These are phyloP conservation scores for Zophobas morio DNA, from an alignment of 1,140 invertebrate genomes.

Conservation along the genomic window DNA sequence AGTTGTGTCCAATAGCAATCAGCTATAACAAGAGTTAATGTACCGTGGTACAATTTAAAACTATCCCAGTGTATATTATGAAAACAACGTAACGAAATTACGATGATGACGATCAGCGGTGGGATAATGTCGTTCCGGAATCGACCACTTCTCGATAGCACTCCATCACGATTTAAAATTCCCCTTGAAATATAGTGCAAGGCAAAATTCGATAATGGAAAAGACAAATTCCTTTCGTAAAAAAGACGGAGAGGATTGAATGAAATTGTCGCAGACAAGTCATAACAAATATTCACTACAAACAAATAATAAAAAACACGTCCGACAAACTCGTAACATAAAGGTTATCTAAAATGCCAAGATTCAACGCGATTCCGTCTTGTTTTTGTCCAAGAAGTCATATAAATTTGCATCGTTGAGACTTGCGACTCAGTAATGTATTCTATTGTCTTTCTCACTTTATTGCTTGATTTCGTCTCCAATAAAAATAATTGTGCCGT, in stretches of 20 bases:
- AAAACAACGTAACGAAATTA: conserved; percentile 26
- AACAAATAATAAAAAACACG: conserved; percentile 32
- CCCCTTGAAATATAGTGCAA: conserved; percentile 10
- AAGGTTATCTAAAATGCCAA: conserved; percentile 42
- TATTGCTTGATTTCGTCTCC: background rate
- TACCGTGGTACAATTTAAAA: conserved; percentile 28
- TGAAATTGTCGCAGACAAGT: conserved; percentile 16
- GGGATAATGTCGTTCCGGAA: background rate
- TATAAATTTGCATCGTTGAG: conserved; percentile 28
- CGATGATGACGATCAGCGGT: background rate
- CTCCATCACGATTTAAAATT: conserved; percentile 13
- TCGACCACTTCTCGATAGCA: background rate
- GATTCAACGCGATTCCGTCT: conserved; percentile 29
- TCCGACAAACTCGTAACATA: conserved; percentile 36
- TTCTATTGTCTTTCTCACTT: conserved; percentile 7
- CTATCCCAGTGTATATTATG: background rate
- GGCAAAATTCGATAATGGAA: conserved; percentile 9
- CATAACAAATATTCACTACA: conserved; percentile 6
- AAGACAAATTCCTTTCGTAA: background rate
- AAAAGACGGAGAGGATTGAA: conserved; percentile 4
- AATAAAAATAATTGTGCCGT: conserved; percentile 18
- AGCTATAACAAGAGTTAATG: conserved; percentile 26
- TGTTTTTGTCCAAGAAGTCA: conserved; percentile 29
- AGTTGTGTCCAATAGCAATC: conserved; percentile 11
- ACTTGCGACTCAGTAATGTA: background rate